phyloP scores from a whole-genome alignment of 2,113 vertebrate species.

The Perccottus glenii region DNA sequence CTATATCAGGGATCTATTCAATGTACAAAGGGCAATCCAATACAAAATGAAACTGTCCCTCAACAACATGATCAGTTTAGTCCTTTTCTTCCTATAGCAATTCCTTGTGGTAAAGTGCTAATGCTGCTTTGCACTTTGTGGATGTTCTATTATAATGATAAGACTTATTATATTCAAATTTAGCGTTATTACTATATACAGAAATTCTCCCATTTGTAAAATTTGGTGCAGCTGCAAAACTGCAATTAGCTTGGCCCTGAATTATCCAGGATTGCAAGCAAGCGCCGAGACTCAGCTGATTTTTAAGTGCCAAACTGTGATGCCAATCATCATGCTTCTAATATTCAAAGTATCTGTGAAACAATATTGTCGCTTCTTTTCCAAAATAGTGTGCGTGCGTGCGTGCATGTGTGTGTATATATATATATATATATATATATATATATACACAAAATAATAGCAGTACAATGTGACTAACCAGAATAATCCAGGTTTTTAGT shows the following conservation, averaged over 20 bases:
- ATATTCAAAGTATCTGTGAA: not conserved
- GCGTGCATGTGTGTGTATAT: no score
- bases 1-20: not conserved
- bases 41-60: constrained; percentile 11
- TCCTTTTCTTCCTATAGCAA: not conserved
- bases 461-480: no score
- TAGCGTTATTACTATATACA: not conserved
- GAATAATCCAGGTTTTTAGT: no score
- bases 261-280: not conserved
- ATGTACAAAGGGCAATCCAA: constrained; percentile 6
- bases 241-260: not conserved
- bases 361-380: not conserved
- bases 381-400: not conserved
- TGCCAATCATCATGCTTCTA: not conserved
- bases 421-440: no score
- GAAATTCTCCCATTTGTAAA: not conserved
- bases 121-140: not conserved
- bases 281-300: not conserved
- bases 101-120: not conserved
- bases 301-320: not conserved
- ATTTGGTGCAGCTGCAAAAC: constrained; percentile 5
- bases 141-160: not conserved
- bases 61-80: not conserved
- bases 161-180: not conserved
- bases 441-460: no score